phyloP scores from a whole-genome alignment of 2,113 vertebrate species.

The Brevimyrus niger region DNA sequence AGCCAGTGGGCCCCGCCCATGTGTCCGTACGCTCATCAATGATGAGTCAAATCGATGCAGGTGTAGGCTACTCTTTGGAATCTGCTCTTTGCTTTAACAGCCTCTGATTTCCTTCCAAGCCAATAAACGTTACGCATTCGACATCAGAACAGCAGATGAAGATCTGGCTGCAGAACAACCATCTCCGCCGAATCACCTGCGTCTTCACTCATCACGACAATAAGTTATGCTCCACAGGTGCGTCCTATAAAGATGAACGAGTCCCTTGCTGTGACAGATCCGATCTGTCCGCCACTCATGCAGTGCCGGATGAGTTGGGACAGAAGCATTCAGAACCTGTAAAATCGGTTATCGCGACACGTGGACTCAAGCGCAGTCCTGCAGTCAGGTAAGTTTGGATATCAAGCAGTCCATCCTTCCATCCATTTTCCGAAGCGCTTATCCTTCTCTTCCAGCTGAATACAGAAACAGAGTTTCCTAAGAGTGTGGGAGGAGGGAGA shows the following conservation, averaged over 20 bases:
- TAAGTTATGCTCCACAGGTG: neutral
- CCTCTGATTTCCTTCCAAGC: conserved; percentile 46
- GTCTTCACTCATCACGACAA: neutral
- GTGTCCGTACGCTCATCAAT: conserved; percentile 3
- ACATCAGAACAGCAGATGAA: conserved; percentile 36
- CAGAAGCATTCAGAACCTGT: neutral
- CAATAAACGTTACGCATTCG: conserved; percentile 37
- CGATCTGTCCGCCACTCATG: neutral
- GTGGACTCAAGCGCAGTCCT: neutral
- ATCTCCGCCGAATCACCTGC: neutral
- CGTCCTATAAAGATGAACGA: neutral
- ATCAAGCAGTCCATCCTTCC: neutral
- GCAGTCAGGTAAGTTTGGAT: neutral
- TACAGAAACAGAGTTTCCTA: neutral
- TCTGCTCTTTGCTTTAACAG: conserved; percentile 43
- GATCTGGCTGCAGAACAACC: neutral
- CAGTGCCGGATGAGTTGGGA: neutral
- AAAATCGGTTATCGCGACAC: neutral
- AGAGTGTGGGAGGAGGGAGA: neutral
- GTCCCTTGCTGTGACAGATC: neutral
- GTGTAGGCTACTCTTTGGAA: conserved; percentile 39
- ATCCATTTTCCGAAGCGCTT: too few species aligned
- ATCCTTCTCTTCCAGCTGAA: neutral
- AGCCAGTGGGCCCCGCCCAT: neutral
- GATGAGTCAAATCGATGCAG: conserved; percentile 33